Base-by-base conservation (phyloP, 2,888 invertebrate genomes). In the Erebia epiphron region DNA sequence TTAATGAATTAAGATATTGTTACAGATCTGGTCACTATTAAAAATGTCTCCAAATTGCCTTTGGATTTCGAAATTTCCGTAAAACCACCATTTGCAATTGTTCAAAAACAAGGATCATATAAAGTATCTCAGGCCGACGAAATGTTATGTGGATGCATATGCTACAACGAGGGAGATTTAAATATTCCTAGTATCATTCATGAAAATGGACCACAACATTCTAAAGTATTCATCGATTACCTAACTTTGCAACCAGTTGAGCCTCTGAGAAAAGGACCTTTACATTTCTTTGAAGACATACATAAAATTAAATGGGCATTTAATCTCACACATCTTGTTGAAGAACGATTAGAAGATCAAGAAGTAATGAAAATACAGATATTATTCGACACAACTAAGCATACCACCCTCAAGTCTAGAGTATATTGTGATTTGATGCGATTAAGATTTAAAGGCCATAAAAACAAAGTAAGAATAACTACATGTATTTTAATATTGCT, bases 11-110 rank as follows among this genome's bases (percentile, higher is more conserved):
- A 35, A 9, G 52, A 21, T 41, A 63, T 85, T 88, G 73, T 86
- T 89, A 73, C 84, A 94, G 95, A 95, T 80, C 89, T 94, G 49
- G 70, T 95, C 0, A 84, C 87, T 0, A 89, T 95, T 67, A 94
- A 89, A 74, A 95, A 95, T 82, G 86, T 92, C 56, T 94, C 95
- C 0, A 91, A 87, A 73, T 78, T 95, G 41, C 89, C 92, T 60
- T 79, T 95, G 63, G 88, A 91, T 71, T 84, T 94, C 21, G 91
- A 90, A 60, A 82, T 95, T 41, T 85, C 78, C 69, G 82, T 94
- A 1, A 91, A 90, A 73, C 84, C 88, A 60, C 95, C 95, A 0
- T 95, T 95, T 80, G 86, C 87, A 18, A 83, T 93, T 52, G 83
- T 93, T 74, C 86, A 91, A 70, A 91, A 87, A 77, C 81, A 82